Percentiles rank a stretch among this genome's conserved stretches.
These are phyloP conservation scores for Temnopleurus reevesii DNA, from an alignment of 53 echinoderm and acorn worm species.

Conservation along the genomic window DNA sequence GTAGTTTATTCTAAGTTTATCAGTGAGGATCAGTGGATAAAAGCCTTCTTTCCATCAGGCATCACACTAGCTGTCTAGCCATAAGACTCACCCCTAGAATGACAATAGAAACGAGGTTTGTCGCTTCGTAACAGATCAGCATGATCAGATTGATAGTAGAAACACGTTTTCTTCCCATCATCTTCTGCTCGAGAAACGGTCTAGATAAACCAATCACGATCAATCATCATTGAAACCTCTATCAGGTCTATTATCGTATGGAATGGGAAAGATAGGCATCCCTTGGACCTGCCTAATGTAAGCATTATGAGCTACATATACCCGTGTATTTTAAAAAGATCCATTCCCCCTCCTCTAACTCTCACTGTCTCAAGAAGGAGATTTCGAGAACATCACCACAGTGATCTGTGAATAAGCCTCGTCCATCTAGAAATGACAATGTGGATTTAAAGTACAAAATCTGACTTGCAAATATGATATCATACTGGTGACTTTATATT, in stretches of 20 bases:
- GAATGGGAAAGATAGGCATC: neutral
- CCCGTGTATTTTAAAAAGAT: neutral
- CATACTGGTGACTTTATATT: neutral
- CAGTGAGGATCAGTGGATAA: too few species aligned
- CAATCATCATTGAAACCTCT: neutral
- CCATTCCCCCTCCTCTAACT: neutral
- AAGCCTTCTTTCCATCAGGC: too few species aligned
- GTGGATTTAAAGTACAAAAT: neutral
- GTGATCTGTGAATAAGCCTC: neutral
- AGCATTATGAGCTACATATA: neutral
- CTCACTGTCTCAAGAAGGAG: neutral
- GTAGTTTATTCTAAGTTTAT: too few species aligned
- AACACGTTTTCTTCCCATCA: neutral
- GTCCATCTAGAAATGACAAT: neutral
- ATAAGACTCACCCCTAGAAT: too few species aligned
- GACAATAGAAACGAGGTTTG: neutral
- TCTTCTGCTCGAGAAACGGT: neutral
- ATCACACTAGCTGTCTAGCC: too few species aligned
- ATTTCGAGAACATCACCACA: neutral
- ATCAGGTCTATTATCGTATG: too few species aligned
- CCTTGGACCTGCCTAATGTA: constrained; percentile 26
- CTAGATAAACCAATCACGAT: neutral
- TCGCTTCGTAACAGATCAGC: neutral
- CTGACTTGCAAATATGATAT: constrained; percentile 50
- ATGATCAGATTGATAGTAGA: neutral